Conservation (phyloP, 2,797 vertebrate species). For the Siniperca scherzeri region DNA sequence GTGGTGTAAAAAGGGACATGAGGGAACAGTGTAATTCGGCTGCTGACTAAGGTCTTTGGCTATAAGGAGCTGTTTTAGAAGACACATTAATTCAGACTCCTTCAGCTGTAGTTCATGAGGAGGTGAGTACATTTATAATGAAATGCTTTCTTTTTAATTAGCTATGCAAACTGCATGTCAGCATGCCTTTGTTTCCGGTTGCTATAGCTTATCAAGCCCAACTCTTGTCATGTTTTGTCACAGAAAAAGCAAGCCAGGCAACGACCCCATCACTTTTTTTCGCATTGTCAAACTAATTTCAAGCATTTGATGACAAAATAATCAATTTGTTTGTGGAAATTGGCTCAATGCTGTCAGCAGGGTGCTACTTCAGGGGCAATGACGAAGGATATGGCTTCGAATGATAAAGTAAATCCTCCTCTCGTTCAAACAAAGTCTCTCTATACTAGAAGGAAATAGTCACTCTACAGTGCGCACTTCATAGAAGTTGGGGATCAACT, state of each 20-base stretch:
- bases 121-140: conserved; percentile 72
- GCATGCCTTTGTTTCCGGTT: conserved; percentile 58
- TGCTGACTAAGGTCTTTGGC: conserved; percentile 74
- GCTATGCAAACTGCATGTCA: conserved; percentile 55
- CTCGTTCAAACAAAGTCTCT: conserved; percentile 24
- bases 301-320: conserved; percentile 51
- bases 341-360: conserved; percentile 11
- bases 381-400: conserved; percentile 40
- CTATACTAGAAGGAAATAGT: conserved; percentile 18
- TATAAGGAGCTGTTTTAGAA: conserved; percentile 59
- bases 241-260: conserved; percentile 31
- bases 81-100: conserved; percentile 66
- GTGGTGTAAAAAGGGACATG: conserved; percentile 54
- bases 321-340: conserved; percentile 67
- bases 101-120: conserved; percentile 60
- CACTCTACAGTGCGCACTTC: conserved; percentile 16
- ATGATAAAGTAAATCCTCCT: conserved; percentile 51
- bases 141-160: conserved; percentile 73
- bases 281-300: conserved; percentile 50
- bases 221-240: conserved; percentile 40
- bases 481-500: conserved; percentile 33
- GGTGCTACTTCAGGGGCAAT: conserved; percentile 45
- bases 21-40: conserved; percentile 51
- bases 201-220: conserved; percentile 48
- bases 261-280: conserved; percentile 1